Evolutionary conservation across 2,888 invertebrate species (phyloP).

Genomic region (Meandrusa payeni): DNA sequence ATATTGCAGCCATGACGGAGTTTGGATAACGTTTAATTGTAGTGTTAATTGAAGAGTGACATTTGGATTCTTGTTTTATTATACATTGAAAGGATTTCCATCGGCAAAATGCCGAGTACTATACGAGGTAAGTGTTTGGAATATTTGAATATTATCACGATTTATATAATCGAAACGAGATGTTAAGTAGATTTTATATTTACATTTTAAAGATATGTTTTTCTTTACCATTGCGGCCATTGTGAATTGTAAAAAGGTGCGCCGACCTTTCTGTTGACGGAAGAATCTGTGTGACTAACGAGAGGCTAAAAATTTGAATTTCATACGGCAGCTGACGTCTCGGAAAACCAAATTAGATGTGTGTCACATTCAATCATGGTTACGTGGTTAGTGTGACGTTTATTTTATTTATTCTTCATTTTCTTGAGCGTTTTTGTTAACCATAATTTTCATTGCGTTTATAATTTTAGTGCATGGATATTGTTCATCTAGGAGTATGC

Average conservation of each 20-base stretch:
- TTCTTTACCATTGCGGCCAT: conserved; percentile 24
- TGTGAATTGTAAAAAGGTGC: conserved; percentile 41
- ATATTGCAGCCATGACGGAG: conserved; percentile 47
- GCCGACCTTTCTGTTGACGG: conserved; percentile 54
- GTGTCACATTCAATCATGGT: conserved; percentile 42
- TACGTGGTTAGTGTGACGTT: conserved; percentile 26
- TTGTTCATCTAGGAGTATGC: too few relatives aligned
- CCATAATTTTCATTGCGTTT: too few relatives aligned
- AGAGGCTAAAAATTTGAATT: conserved; percentile 51
- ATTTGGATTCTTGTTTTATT: conserved; percentile 35
- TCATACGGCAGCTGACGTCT: conserved; percentile 40
- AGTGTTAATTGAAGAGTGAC: conserved; percentile 40
- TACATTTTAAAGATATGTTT: conserved; percentile 2
- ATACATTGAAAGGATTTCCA: conserved; percentile 50
- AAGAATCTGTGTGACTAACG: conserved; percentile 35
- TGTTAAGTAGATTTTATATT: conserved; percentile 2
- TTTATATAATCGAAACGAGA: background rate
- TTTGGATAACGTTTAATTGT: conserved; percentile 45
- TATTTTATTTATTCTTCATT: too few relatives aligned
- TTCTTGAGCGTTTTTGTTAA: too few relatives aligned
- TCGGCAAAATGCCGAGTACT: conserved; percentile 74
- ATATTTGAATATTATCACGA: conserved; percentile 7
- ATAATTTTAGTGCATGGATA: too few relatives aligned
- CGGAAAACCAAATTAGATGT: conserved; percentile 42
- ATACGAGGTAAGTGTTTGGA: conserved; percentile 64